Conservation (phyloP, 1,140 invertebrate species). For the Drosophila ercepeae region DNA sequence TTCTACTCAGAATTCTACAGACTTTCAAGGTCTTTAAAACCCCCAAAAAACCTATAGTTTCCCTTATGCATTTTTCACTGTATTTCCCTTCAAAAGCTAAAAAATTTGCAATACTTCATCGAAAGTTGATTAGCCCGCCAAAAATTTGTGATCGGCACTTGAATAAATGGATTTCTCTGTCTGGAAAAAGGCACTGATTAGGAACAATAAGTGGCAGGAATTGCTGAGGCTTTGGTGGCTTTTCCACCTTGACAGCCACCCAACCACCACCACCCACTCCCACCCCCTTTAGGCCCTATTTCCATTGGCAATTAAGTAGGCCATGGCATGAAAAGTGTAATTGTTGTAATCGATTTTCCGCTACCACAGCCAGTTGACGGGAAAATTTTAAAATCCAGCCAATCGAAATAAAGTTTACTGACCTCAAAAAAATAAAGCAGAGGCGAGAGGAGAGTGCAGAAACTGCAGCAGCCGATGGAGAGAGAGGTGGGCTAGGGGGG, state of each 20-base stretch:
- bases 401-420: conserved; percentile 70
- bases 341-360: conserved; percentile 69
- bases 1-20: no score
- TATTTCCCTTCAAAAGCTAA: conserved; percentile 11
- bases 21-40: no score
- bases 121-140: conserved; percentile 24
- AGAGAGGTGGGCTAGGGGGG: background rate
- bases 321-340: conserved; percentile 51
- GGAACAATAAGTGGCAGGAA: background rate
- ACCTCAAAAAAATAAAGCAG: conserved; percentile 33
- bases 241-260: background rate
- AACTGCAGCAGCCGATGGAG: conserved; percentile 57
- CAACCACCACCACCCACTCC: background rate
- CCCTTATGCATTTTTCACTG: background rate
- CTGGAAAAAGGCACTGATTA: conserved; percentile 24
- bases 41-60: no score
- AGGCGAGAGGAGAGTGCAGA: conserved; percentile 6
- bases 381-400: conserved; percentile 42
- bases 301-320: conserved; percentile 58
- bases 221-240: background rate
- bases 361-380: conserved; percentile 29
- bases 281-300: conserved; percentile 1
- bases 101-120: no score
- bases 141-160: conserved; percentile 17
- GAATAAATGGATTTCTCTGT: conserved; percentile 20